Conservation (phyloP, 1,140 invertebrate species). For the Panagrolaimus sp. region DNA sequence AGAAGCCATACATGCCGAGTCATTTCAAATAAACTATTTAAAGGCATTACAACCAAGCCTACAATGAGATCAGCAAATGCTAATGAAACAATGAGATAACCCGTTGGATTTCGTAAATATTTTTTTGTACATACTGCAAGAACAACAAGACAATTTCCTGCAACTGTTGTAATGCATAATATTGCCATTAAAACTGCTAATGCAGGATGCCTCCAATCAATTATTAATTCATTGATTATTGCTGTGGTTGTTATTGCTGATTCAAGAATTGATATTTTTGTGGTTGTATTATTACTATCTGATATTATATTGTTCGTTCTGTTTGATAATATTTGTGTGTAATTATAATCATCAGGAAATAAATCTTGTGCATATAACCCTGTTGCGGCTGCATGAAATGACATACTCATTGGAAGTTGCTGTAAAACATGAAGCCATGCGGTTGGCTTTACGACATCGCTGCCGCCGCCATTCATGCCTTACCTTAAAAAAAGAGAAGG, state of each 20-base stretch:
- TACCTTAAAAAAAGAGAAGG: not conserved
- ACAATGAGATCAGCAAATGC: slow-evolving; percentile 56
- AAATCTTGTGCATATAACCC: not conserved
- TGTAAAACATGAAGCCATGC: slow-evolving; percentile 3
- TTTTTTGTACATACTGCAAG: slow-evolving; percentile 57
- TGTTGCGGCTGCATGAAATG: not conserved
- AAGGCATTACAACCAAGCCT: slow-evolving; percentile 56
- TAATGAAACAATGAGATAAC: slow-evolving; percentile 55
- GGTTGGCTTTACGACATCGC: not conserved
- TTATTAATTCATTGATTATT: not conserved
- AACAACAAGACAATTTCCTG: slow-evolving; percentile 55
- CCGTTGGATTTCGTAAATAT: slow-evolving; percentile 55
- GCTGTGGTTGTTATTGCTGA: not conserved
- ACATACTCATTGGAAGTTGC: slow-evolving; percentile 3
- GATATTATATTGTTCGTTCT: not conserved
- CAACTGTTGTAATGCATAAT: slow-evolving; percentile 50
- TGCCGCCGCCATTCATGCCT: slow-evolving; percentile 5
- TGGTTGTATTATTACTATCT: not conserved
- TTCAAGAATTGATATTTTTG: not conserved
- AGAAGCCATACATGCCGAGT: slow-evolving; percentile 53
- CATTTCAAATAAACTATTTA: slow-evolving; percentile 57
- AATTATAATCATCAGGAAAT: not conserved
- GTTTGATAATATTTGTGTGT: not conserved
- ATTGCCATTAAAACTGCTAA: slow-evolving; percentile 33
- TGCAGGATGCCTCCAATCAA: slow-evolving; percentile 47